These are phyloP conservation scores for Bothrops jararaca DNA, from an alignment of 2,113 vertebrate species.

Conservation along the genomic window DNA sequence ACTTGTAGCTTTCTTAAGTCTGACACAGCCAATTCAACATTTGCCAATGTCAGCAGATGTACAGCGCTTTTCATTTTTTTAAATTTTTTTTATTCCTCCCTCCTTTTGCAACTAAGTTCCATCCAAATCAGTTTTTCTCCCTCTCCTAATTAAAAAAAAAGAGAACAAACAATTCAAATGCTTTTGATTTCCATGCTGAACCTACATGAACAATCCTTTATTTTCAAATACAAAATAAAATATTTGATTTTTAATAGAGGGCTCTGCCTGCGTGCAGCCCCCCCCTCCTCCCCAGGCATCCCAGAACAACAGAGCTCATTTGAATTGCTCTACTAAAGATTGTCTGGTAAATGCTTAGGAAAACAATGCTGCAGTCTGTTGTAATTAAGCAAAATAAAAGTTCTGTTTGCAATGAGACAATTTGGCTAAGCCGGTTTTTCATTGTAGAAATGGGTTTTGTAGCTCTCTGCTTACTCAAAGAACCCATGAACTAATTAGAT, in stretches of 20 bases:
- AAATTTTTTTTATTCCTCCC: background rate
- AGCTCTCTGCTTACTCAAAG: slow-evolving; percentile 47
- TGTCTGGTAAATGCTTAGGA: slow-evolving; percentile 17
- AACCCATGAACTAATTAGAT: slow-evolving; percentile 63
- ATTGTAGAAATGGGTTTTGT: slow-evolving; percentile 55
- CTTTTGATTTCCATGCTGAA: background rate
- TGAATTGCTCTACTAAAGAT: background rate
- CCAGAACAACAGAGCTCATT: background rate
- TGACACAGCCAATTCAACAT: slow-evolving; percentile 30
- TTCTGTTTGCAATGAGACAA: slow-evolving; percentile 50
- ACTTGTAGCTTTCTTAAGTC: slow-evolving; percentile 44
- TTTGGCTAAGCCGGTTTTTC: slow-evolving; percentile 39
- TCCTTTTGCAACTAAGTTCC: background rate
- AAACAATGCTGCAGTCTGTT: slow-evolving; percentile 20
- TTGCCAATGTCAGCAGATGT: slow-evolving; percentile 58
- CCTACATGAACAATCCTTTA: background rate
- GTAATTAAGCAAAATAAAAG: slow-evolving; percentile 64
- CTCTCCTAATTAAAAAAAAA: background rate
- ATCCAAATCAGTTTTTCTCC: background rate
- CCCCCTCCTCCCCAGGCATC: background rate
- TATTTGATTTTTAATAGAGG: background rate
- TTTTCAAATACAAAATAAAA: background rate
- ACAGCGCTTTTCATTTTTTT: accelerated
- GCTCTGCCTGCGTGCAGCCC: background rate
- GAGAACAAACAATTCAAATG: background rate